Conservation (phyloP, 2,797 vertebrate species). For the Meriones psammophilus region DNA sequence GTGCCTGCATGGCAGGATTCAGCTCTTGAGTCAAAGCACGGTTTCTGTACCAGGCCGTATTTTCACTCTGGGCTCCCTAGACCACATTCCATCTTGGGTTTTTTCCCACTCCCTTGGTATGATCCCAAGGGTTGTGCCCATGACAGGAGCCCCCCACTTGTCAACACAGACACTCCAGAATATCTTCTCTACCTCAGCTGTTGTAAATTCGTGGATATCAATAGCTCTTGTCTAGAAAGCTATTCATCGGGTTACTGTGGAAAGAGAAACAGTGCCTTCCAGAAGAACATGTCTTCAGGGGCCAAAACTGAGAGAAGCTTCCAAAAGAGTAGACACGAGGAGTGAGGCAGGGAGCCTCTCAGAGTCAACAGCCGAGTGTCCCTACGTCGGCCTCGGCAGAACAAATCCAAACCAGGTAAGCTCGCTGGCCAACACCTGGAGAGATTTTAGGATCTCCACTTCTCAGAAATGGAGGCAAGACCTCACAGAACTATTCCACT, state of each 20-base stretch:
- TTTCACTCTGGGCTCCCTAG: no score
- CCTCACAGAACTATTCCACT: background rate
- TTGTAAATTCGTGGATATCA: background rate
- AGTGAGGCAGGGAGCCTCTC: no score
- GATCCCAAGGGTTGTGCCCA: background rate
- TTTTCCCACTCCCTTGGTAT: background rate
- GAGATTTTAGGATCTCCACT: background rate
- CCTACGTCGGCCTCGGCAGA: accelerated
- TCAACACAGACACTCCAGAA: background rate
- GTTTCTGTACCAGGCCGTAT: no score
- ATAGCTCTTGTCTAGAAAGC: background rate
- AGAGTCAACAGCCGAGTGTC: background rate
- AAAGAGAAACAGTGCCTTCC: background rate
- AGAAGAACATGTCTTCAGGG: background rate
- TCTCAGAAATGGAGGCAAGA: background rate
- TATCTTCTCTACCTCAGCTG: background rate
- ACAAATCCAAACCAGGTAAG: background rate
- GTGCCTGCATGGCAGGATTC: background rate
- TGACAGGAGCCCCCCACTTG: background rate
- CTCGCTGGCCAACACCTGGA: background rate
- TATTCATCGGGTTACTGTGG: background rate
- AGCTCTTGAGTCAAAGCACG: background rate
- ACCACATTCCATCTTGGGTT: no score
- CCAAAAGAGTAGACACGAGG: background rate
- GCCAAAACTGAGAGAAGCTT: background rate